Base-by-base conservation (phyloP, 2,797 vertebrate species). In the Anguilla marmorata region DNA sequence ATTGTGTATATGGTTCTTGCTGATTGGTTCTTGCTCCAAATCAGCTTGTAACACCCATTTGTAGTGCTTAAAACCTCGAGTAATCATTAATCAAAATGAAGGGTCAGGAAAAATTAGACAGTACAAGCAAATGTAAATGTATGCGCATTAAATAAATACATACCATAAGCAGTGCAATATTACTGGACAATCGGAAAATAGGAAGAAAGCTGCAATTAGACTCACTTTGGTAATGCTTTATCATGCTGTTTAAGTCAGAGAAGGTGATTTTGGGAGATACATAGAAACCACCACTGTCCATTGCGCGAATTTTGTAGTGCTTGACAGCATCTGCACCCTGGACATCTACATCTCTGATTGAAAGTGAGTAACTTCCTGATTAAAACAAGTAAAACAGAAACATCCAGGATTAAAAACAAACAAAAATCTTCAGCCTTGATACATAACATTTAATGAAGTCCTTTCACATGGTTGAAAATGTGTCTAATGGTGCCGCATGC, bases 231-330 rank as follows among this genome's bases (percentile, higher is more conserved):
- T 99, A 99, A 96, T 99, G 97, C 90, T 97, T 98, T 92, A 99
- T 97, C 98, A 99, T 97, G 90, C 96, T 96, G 89, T 87, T 90
- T 89, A 99, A 97, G 89, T 94, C 95, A 24, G 19, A 12, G 91
- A 99, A 99, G 72, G 98, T 98, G 93, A 99, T 98, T 93, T 98
- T 97, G 16, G 98, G 98, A 76, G 98, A 98, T 91, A 99, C 98
- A 91, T 99, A 99, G 95, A 92, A 98, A 45, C 98, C 98, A 0
- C 98, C 98, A 52, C 97, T 98, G 92, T 99, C 98, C 94, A 99
- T 90, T 88, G 94, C 95, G 90, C 98, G 96, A 90, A 99, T 99
- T 95, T 99, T 99, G 95, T 99, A 99, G 96, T 99, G 98, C 94
- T 99, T 99, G 85, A 99, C 97, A 16, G 97, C 93, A 0, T 99